A percentile compares a stretch with the other conserved stretches of the same genome.
These are phyloP conservation scores for Ara ararauna DNA, from an alignment of 2,797 vertebrate species.

Conservation along the genomic window DNA sequence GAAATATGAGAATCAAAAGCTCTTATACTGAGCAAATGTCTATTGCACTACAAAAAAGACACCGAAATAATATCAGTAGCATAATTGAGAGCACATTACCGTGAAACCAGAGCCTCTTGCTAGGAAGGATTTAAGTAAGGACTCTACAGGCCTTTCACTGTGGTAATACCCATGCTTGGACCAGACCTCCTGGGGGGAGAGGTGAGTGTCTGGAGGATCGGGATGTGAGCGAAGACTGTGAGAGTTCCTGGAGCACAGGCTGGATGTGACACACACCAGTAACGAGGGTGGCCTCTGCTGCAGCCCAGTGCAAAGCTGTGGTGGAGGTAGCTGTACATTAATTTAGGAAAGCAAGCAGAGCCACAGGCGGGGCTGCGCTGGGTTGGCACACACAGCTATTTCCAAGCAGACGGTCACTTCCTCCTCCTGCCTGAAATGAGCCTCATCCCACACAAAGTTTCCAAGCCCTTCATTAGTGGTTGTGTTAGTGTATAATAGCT, in stretches of 20 bases:
- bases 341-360: not conserved
- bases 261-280: rapidly evolving
- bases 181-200: not conserved
- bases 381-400: constrained; percentile 63
- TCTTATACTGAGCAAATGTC: not conserved
- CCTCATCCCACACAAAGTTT: constrained; percentile 76
- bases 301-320: not conserved
- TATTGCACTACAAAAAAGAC: not conserved
- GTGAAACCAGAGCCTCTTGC: not conserved
- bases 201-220: rapidly evolving
- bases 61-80: not conserved
- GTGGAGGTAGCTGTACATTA: not conserved
- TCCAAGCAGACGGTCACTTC: constrained; percentile 74
- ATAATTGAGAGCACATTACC: not conserved
- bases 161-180: rapidly evolving
- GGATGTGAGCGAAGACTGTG: rapidly evolving
- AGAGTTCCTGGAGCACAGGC: rapidly evolving
- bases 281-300: not conserved
- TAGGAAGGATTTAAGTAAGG: not conserved
- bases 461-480: constrained; percentile 85
- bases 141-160: not conserved
- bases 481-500: constrained; percentile 85
- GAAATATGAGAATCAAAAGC: not conserved
- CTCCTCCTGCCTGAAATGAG: constrained; percentile 76
- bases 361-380: not conserved